Evolutionary conservation across 2,888 invertebrate genomes (phyloP).

Genomic region (Tineola bisselliella): DNA sequence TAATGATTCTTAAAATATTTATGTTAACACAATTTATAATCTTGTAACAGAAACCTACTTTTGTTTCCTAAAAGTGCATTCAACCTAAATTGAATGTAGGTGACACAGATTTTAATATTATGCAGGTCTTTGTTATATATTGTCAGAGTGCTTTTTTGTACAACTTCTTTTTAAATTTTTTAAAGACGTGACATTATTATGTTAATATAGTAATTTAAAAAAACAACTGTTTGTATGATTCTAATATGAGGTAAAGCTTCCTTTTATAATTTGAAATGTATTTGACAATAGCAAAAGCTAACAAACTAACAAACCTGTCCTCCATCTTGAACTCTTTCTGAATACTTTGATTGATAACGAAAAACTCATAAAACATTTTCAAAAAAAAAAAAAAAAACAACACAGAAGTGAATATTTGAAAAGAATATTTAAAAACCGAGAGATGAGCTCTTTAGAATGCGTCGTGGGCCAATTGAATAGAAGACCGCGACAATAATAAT

Average conservation of each 20-base stretch:
- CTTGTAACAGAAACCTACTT: too few species aligned
- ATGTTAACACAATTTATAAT: too few species aligned
- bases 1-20: too few species aligned
- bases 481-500: conserved; percentile 57
- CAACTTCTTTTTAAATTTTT: too few species aligned
- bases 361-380: background rate
- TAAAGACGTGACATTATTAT: too few species aligned
- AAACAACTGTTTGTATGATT: background rate
- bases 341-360: conserved; percentile 39
- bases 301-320: conserved; percentile 33
- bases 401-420: background rate
- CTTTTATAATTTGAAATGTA: background rate
- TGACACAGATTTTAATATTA: background rate
- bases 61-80: background rate
- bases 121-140: background rate
- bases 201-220: background rate
- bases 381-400: background rate
- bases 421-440: background rate
- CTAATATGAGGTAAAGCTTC: background rate
- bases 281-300: conserved; percentile 17
- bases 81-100: background rate
- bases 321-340: conserved; percentile 25
- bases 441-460: background rate
- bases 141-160: too few species aligned
- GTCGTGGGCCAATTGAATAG: conserved; percentile 25